Evolutionary conservation across 2,113 vertebrate species (phyloP), one percentile per base, ranked within the genome.

Genomic region (Fulmarus glacialis): DNA sequence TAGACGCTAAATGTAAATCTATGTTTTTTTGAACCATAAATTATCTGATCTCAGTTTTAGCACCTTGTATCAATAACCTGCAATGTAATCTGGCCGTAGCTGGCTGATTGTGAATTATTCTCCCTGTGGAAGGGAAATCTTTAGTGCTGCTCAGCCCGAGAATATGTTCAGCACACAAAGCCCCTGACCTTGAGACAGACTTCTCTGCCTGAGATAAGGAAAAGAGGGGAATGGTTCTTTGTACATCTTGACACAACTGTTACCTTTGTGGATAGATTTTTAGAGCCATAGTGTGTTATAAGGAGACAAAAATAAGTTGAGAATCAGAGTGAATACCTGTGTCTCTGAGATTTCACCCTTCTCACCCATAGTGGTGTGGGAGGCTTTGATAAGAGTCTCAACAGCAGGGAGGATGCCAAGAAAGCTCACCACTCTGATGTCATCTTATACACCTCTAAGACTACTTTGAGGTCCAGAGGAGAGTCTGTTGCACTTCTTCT

Each of bases 181-280:
- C 22, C n/a, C 56, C 23, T 82, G 67, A 97, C 81, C 73, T 73
- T 30, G n/a, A 87, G 13, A 79, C 6, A 82, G 47, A 64, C 45
- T 93, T 23, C 56, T 87, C 47, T 79, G n/a, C 26, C 53, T 48
- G 60, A 87, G 73, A 87, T 92, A 94, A 89, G 80, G 52, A 84
- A 87, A 74, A 87, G 56, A 92, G 15, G 23, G 23, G 38, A 78
- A 72, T 14, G 23, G 24, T 34, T 89, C 78, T 96, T 92, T 95
- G 40, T 72, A 75, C 18, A 19, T 71, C 48, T 47, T 80, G 62
- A 86, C 56, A 75, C 81, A 68, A 89, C n/a, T 75, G 34, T 66
- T 92, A 93, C 48, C 81, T 91, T 72, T 95, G 64, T 82, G 77
- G 70, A 47, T 75, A 75, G 64, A n/a, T 66, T 95, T 92, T 93